Base-by-base conservation (phyloP, 1,140 invertebrate species). In the Cepaea nemoralis region DNA sequence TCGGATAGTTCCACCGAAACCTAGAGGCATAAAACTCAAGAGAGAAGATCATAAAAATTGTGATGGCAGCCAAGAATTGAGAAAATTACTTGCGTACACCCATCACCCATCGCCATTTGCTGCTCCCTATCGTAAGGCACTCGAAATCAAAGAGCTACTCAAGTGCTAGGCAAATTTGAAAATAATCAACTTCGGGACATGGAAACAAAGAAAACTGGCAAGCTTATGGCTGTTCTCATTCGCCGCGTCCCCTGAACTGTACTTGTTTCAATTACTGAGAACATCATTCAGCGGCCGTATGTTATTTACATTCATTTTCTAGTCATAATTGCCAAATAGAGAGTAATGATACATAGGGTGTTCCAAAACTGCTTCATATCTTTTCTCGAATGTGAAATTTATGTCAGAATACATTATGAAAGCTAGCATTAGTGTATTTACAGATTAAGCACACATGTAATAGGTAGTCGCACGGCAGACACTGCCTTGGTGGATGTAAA, bases 121-220 rank as follows among this genome's bases (percentile, higher is more conserved):
- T 31, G 59, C 59, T 63, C 5, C 59, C 27, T 63, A 31, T 31
- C 59, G 27, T 31, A 63, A 31, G 59, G 27, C 33, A 63, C 59
- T 63, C 59, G 59, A 63, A 31, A 63, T 63, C 59, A 63, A 63
- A 63, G 59, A 63, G 59, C 59, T 31, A 31, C 27, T 63, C 59
- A 63, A 63, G 59, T 63, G 59, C n/a, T 63, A 31, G 59, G 59
- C 59, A 63, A 63, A 63, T 63, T 63, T 63, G 59, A 63, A 63
- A 63, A 63, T 63, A 63, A 63, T 63, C 59, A 63, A 31, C 59
- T 31, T 63, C 59, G 59, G 59, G 1, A 31, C n/a, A 63, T 31
- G n/a, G 27, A 63, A 63, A 63, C n/a, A 63, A 31, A 63, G 27
- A 63, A 31, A 31, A 63, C 5, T 6, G 2, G 22, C n/a, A 55